Percentiles rank a stretch among this genome's conserved stretches.
phyloP scores from a whole-genome alignment of 2,113 vertebrate genomes.

The Perccottus glenii region DNA sequence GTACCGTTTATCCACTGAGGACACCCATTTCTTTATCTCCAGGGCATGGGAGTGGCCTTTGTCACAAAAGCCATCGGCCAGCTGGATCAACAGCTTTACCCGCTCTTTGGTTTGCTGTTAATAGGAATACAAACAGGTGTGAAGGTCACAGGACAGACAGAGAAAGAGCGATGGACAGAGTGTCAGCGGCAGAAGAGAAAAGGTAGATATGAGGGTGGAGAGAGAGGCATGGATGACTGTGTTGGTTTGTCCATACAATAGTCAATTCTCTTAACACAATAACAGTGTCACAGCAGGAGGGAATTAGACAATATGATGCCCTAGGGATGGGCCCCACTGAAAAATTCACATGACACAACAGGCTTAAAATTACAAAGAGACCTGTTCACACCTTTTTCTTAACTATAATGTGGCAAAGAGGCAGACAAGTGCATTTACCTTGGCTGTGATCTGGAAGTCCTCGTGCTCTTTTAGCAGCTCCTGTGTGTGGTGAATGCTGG shows the following conservation, averaged over 20 bases:
- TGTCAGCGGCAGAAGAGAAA: constrained; percentile 39
- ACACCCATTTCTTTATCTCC: constrained; percentile 99
- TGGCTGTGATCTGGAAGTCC: constrained; percentile 98
- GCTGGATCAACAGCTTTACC: constrained; percentile 99
- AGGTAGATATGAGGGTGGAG: constrained; percentile 49
- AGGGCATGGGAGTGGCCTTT: constrained; percentile 97
- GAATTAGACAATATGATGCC: constrained; percentile 58
- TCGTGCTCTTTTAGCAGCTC: constrained; percentile 96
- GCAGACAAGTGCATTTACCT: constrained; percentile 75
- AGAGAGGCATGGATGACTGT: constrained; percentile 53
- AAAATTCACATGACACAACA: constrained; percentile 31
- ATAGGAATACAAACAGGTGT: constrained; percentile 50
- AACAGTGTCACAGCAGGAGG: constrained; percentile 66
- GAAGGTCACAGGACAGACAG: constrained; percentile 22
- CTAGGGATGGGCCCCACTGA: constrained; percentile 65
- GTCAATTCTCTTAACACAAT: constrained; percentile 65
- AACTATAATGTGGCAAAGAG: background rate
- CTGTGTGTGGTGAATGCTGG: constrained; percentile 96
- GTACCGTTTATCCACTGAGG: constrained; percentile 98
- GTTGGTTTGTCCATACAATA: constrained; percentile 64
- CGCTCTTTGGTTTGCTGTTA: constrained; percentile 99
- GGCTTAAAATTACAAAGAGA: background rate
- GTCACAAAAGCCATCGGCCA: constrained; percentile 99
- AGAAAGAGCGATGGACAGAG: constrained; percentile 32
- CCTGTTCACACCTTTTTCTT: background rate